Base-by-base conservation (phyloP, 92 coral and sea anemone species). In the Umimayanthus chanpuru region DNA sequence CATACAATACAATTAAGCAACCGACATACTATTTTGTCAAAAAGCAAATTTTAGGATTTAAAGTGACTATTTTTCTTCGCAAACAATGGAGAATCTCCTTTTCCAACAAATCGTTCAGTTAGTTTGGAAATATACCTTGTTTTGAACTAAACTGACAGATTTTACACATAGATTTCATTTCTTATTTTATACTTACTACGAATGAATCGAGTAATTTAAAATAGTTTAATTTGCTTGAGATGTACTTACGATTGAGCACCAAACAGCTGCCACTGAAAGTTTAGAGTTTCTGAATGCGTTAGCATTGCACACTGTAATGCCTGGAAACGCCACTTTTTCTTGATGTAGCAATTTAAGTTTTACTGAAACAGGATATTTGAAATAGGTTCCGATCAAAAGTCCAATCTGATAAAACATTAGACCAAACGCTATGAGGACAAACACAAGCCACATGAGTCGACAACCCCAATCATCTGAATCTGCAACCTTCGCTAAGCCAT, bases 371-470 rank as follows among this genome's bases (percentile, higher is more conserved):
- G 85, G 85, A 56, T 56, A 81, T 61, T 18, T 7, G 49, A 81
- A 61, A 39, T 81, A 81, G 29, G 26, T 21, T 38, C 25, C 15
- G 7, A 81, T 58, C 47, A 81, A 64, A 56, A 23, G 25, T 81
- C 73, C 85, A 8, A 58, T 65, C 43, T 81, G 85, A 9, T 49
- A 81, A 23, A 81, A 53, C 85, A 81, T 81, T 38, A 81, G 18
- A 18, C 85, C 85, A 61, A 40, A 36, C 7, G 71, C 70, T 20
- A 23, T 21, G 21, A 81, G 85, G 14, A 81, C 38, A 30, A 81
- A 32, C 21, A 18, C 53, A 5, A 56, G 70, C 85, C 85, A 81
- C 18, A 81, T 18, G 11, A 81, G 47, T 15, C 85, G 85, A 38
- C 73, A 36, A 38, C 26, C 56, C 85, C 73, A 58, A 18, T 11